phyloP scores from a whole-genome alignment of 2,888 invertebrate genomes.

The Nomada fucata region DNA sequence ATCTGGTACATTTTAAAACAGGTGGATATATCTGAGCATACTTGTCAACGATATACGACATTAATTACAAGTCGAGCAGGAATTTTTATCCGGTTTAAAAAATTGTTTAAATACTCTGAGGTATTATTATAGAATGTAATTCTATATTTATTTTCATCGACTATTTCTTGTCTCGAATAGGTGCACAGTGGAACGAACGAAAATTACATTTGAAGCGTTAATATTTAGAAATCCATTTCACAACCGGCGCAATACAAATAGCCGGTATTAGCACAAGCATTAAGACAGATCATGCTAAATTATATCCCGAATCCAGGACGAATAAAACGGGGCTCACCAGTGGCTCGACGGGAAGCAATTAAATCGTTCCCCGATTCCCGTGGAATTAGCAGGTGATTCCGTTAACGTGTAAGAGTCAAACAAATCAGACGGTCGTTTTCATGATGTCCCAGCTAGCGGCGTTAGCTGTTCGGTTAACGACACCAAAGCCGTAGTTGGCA shows the following conservation, averaged over 20 bases:
- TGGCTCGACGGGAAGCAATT: not conserved
- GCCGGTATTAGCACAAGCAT: not conserved
- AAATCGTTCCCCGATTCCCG: slow-evolving; percentile 3
- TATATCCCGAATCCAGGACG: not conserved
- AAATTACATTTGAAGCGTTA: too few species aligned
- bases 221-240: too few species aligned
- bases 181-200: too few species aligned
- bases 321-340: not conserved
- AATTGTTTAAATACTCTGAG: too few species aligned
- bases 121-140: too few species aligned
- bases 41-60: too few species aligned
- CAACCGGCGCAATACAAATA: not conserved
- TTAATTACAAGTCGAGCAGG: too few species aligned
- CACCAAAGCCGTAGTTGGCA: not conserved
- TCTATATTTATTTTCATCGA: too few species aligned
- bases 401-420: slow-evolving; percentile 15
- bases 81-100: too few species aligned
- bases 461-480: not conserved
- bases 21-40: too few species aligned
- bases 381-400: not conserved
- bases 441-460: not conserved
- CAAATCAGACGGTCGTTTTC: not conserved
- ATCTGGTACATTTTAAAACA: too few species aligned
- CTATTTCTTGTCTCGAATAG: too few species aligned
- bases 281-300: not conserved